phyloP scores from a whole-genome alignment of 2,888 invertebrate species.

The Scaptomyza reducta region DNA sequence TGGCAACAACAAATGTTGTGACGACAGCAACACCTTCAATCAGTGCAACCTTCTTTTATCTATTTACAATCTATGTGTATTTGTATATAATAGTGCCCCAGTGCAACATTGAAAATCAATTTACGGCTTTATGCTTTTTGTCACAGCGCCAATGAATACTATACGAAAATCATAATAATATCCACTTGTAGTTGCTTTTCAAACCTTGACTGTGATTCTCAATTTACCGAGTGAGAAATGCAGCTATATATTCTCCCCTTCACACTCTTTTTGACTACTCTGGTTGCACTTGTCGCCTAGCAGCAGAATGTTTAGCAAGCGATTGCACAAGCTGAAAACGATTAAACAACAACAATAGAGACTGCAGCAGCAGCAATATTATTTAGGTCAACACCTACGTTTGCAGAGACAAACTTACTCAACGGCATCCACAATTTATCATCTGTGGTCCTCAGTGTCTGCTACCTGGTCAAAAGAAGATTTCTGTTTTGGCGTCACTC shows the following conservation, averaged over 20 bases:
- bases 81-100: slow-evolving; percentile 50
- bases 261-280: slow-evolving; percentile 31
- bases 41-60: slow-evolving; percentile 30
- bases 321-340: slow-evolving; percentile 75
- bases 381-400: slow-evolving; percentile 79
- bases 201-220: slow-evolving; percentile 73
- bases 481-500: slow-evolving; percentile 60
- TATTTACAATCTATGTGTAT: slow-evolving; percentile 31
- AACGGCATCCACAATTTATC: slow-evolving; percentile 78
- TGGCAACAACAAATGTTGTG: slow-evolving; percentile 9
- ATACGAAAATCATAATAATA: slow-evolving; percentile 5
- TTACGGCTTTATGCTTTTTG: slow-evolving; percentile 65
- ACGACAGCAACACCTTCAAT: slow-evolving; percentile 51
- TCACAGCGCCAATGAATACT: slow-evolving; percentile 55
- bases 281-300: slow-evolving; percentile 65
- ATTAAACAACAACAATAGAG: slow-evolving; percentile 51
- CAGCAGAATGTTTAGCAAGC: slow-evolving; percentile 64
- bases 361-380: slow-evolving; percentile 40
- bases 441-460: slow-evolving; percentile 56
- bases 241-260: slow-evolving; percentile 22
- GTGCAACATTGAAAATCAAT: slow-evolving; percentile 74
- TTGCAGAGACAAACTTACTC: slow-evolving; percentile 68
- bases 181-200: slow-evolving; percentile 1
- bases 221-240: slow-evolving; percentile 48
- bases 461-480: slow-evolving; percentile 68